Percentiles rank a stretch among this genome's conserved stretches.
phyloP scores from a whole-genome alignment of 2,888 invertebrate species.

The Resseliella maxima region DNA sequence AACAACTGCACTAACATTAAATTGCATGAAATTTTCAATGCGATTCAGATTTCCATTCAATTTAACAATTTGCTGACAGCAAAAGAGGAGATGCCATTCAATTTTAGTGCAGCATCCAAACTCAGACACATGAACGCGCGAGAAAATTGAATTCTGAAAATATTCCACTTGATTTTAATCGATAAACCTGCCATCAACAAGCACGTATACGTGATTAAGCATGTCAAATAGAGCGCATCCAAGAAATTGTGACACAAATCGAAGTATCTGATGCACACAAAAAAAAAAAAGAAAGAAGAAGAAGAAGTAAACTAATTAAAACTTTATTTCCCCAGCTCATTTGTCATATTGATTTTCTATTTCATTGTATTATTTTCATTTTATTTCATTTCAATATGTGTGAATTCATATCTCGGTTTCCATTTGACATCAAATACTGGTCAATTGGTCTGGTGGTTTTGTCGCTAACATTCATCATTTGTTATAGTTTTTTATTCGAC shows the following conservation, averaged over 20 bases:
- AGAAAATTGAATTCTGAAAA: background rate
- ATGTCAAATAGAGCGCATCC: background rate
- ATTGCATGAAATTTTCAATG: background rate
- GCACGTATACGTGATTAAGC: slow-evolving; percentile 11
- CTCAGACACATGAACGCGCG: background rate
- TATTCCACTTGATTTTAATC: background rate
- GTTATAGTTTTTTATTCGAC: background rate
- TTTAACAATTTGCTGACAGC: slow-evolving; percentile 28
- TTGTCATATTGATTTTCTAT: background rate
- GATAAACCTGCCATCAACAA: background rate
- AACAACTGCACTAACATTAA: background rate
- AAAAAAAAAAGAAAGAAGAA: no score
- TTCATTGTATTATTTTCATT: background rate
- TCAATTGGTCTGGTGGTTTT: slow-evolving; percentile 8
- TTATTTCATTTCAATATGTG: no score
- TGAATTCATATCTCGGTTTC: background rate
- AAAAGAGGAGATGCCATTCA: background rate
- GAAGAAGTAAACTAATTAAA: slow-evolving; percentile 49
- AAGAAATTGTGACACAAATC: background rate
- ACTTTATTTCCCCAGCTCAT: background rate
- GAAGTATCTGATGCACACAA: background rate
- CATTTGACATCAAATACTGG: background rate
- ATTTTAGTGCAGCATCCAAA: background rate
- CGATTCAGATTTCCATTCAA: slow-evolving; percentile 3
- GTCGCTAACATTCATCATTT: background rate